Evolutionary conservation across 2,797 vertebrate species (phyloP), one percentile per base, ranked within the genome.

Genomic region (Hyperoplus lanceolatus): DNA sequence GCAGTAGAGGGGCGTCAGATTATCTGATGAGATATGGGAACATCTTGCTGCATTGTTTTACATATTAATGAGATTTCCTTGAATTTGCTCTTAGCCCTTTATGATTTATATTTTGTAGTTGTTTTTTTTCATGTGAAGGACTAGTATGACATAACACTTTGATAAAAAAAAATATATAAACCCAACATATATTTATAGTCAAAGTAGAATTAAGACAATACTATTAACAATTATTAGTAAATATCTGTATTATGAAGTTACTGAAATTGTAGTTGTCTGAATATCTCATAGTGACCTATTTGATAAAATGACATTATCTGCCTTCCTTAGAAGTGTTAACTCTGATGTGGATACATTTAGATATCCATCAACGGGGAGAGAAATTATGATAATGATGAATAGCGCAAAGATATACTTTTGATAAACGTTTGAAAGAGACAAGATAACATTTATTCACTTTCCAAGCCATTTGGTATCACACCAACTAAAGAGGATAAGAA

Each of bases 21-120:
- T 46, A 77, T 77, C 38, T 49, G 58, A 46, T 6, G 5, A 79
- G 42, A 39, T 80, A 38, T 36, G 10, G 0, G n/a, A 67, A 58
- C 29, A 41, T 29, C 12, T 45, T 2, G 36, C 54, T 75, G 73
- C 62, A 61, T 62, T 50, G 50, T 65, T 67, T 57, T 41, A 38
- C 38, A 61, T 63, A 9, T 58, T 46, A 64, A 69, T 54, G 6
- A 56, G 36, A 42, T 68, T 49, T 29, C 10, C n/a, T 29, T 46
- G 21, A 58, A 54, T 42, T 9, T 55, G 38, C 4, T 48, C 0
- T 21, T 5, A 51, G 21, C 56, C 18, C 3, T 36, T 12, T 8
- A 65, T 29, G 8, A 36, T 66, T 54, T 12, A 0, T 54, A 36
- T 13, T 4, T 3, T 21, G 43, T n/a, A 53, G n/a, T 16, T 8